Evolutionary conservation across 1,140 invertebrate species (phyloP).

Genomic region (Drosophila trapezifrons): DNA sequence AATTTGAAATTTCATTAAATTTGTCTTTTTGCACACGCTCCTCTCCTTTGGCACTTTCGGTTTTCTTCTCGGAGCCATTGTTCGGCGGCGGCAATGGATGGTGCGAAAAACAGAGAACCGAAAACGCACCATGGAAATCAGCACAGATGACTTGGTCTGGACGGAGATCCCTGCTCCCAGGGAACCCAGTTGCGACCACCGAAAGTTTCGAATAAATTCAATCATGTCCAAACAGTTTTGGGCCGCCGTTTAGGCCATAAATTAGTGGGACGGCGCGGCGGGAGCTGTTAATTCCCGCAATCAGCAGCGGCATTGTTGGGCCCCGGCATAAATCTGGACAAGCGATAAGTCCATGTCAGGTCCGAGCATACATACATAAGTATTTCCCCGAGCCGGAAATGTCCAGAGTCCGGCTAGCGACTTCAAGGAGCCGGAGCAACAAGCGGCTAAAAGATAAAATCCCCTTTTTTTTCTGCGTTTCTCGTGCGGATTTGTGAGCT

Average conservation of each 20-base stretch:
- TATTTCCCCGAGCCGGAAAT: conserved; percentile 39
- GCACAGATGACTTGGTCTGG: conserved; percentile 42
- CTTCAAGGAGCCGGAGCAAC: conserved; percentile 54
- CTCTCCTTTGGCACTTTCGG: conserved; percentile 18
- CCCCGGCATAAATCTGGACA: conserved; percentile 62
- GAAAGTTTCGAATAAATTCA: conserved; percentile 67
- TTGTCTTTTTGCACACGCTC: conserved; percentile 58
- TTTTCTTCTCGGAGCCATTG: conserved; percentile 44
- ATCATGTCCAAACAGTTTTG: conserved; percentile 45
- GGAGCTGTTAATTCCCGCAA: conserved; percentile 63
- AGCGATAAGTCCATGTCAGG: conserved; percentile 62
- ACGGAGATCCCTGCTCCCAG: background rate
- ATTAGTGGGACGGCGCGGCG: conserved; percentile 46
- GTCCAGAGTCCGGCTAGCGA: conserved; percentile 28
- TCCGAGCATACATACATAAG: conserved; percentile 13
- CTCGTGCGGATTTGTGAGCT: conserved; percentile 41
- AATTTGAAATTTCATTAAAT: conserved; percentile 82
- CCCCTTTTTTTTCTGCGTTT: conserved; percentile 43
- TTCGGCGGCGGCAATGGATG: conserved; percentile 29
- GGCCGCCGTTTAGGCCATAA: conserved; percentile 50
- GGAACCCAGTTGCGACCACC: conserved; percentile 18
- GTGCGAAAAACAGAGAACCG: conserved; percentile 33
- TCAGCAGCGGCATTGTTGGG: conserved; percentile 45
- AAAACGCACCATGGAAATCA: conserved; percentile 48
- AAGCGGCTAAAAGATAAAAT: conserved; percentile 65